Percentiles rank a stretch among this genome's conserved stretches.
phyloP scores from a whole-genome alignment of 2,113 vertebrate genomes.

The Lophotis ruficrista region DNA sequence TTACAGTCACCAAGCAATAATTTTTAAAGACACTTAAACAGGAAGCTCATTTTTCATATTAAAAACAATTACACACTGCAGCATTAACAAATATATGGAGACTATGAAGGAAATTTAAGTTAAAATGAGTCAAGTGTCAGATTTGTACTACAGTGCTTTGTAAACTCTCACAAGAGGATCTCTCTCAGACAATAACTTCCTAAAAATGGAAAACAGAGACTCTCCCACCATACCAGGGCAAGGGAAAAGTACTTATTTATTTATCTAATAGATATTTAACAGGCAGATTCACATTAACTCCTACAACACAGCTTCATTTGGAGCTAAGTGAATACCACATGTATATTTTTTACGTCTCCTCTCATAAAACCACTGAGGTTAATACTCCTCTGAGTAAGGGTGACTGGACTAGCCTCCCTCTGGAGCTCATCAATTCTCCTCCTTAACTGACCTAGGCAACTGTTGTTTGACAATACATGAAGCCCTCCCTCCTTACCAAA shows the following conservation, averaged over 20 bases:
- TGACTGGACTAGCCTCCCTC: background rate
- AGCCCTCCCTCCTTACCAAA: background rate
- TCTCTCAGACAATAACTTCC: background rate
- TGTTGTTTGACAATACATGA: background rate
- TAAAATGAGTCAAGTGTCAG: background rate
- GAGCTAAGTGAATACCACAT: background rate
- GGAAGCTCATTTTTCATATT: background rate
- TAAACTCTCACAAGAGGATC: background rate
- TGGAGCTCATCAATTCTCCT: conserved; percentile 12
- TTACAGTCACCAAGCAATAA: background rate
- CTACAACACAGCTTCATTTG: background rate
- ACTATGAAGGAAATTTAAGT: background rate
- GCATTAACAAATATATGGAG: background rate
- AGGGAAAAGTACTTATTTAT: background rate
- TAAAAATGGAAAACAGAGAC: conserved; percentile 1
- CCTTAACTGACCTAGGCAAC: conserved; percentile 21
- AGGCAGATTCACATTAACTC: conserved; percentile 7
- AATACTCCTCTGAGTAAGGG: background rate
- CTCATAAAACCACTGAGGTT: background rate
- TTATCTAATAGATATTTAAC: background rate
- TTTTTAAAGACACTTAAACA: background rate
- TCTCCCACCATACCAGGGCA: background rate
- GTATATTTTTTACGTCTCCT: background rate
- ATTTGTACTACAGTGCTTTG: background rate
- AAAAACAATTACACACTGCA: background rate